These are phyloP conservation scores for Cynocephalus volans DNA, from an alignment of 2,113 vertebrate species.

Conservation along the genomic window DNA sequence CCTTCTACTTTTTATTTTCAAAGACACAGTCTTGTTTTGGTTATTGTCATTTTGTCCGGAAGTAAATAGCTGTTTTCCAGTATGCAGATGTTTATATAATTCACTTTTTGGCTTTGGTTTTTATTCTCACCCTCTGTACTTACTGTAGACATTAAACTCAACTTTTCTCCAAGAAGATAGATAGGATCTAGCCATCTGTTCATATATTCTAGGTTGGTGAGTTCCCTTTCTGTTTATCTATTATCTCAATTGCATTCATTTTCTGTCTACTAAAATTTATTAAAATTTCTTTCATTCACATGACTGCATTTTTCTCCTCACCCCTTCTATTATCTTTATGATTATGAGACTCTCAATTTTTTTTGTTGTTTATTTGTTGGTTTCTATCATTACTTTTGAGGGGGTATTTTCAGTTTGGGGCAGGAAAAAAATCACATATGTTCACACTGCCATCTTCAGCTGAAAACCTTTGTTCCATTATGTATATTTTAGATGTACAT, in stretches of 20 bases:
- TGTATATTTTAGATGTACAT: background rate
- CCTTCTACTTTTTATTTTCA: too few relatives aligned
- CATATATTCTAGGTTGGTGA: background rate
- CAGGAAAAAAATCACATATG: background rate
- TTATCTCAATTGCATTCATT: background rate
- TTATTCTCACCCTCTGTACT: background rate
- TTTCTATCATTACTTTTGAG: background rate
- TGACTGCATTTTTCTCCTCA: too few relatives aligned
- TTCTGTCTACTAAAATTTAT: background rate
- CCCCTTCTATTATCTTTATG: too few relatives aligned
- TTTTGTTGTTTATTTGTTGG: background rate
- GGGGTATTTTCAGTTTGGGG: background rate
- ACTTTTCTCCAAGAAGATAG: background rate
- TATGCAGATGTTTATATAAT: too few relatives aligned
- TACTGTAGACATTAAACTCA: background rate
- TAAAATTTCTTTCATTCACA: background rate
- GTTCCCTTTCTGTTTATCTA: background rate
- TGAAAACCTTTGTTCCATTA: background rate
- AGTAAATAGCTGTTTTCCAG: background rate
- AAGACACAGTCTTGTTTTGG: background rate
- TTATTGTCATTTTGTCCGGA: background rate
- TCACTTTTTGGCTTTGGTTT: background rate
- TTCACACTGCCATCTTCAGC: background rate
- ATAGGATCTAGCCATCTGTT: background rate
- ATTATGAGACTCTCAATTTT: background rate